These are phyloP conservation scores for Cremastobaeus sp. DNA, from an alignment of 2,888 invertebrate species.

Conservation along the genomic window DNA sequence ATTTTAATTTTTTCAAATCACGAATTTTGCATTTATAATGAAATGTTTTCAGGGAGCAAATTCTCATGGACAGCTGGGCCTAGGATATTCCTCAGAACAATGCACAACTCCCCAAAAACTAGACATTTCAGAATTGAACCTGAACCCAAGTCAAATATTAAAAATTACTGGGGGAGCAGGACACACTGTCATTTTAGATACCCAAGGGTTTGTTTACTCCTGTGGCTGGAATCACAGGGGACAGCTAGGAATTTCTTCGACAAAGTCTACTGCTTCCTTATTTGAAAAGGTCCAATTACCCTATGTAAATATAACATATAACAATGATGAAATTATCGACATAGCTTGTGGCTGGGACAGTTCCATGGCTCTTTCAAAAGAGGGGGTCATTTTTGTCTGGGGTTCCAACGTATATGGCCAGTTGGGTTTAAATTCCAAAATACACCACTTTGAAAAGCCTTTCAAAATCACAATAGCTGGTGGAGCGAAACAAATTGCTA, in stretches of 20 bases:
- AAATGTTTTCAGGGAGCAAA: slow-evolving; percentile 86
- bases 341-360: slow-evolving; percentile 91
- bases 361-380: slow-evolving; percentile 85
- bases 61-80: slow-evolving; percentile 89
- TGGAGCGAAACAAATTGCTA: slow-evolving; percentile 81
- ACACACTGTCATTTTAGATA: slow-evolving; percentile 85
- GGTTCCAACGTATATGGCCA: slow-evolving; percentile 89
- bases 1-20: no score
- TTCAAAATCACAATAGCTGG: slow-evolving; percentile 78
- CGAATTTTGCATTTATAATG: no score
- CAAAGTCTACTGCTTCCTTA: slow-evolving; percentile 46
- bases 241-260: slow-evolving; percentile 82
- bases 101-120: slow-evolving; percentile 81
- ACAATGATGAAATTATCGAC: slow-evolving; percentile 80
- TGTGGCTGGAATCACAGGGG: slow-evolving; percentile 89
- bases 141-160: slow-evolving; percentile 80
- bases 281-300: slow-evolving; percentile 76
- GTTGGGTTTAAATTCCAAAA: slow-evolving; percentile 80
- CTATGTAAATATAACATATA: slow-evolving; percentile 4
- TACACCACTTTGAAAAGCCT: slow-evolving; percentile 70
- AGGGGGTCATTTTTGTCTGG: slow-evolving; percentile 87
- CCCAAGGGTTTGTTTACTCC: slow-evolving; percentile 84
- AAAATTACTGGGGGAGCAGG: slow-evolving; percentile 88
- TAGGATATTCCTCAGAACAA: slow-evolving; percentile 84
- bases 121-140: slow-evolving; percentile 70